phyloP scores from a whole-genome alignment of 2,113 vertebrate genomes.

The Myrmophylax atrothorax region DNA sequence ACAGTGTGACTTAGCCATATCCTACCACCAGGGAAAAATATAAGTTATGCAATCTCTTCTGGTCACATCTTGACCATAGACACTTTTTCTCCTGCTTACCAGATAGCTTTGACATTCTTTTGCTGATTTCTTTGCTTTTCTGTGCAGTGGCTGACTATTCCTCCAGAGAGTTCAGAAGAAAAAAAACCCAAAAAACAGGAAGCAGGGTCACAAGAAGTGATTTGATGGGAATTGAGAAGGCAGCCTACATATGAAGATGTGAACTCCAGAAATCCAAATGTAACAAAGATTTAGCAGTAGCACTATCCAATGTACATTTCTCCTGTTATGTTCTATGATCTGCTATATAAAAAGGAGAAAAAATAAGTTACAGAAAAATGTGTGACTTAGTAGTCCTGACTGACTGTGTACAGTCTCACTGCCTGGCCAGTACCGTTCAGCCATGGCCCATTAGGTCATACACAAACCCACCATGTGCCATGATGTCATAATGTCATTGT shows the following conservation, averaged over 20 bases:
- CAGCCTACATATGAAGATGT: background rate
- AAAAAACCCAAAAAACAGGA: background rate
- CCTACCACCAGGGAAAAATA: fast-evolving
- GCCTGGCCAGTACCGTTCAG: background rate
- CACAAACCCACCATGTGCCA: background rate
- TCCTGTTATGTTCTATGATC: background rate
- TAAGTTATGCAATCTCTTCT: background rate
- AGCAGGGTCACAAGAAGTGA: background rate
- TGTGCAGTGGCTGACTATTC: background rate
- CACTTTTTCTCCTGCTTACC: background rate
- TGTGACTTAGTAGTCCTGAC: background rate
- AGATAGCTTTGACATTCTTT: background rate
- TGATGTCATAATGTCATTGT: background rate
- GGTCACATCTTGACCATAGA: background rate
- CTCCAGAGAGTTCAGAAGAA: background rate
- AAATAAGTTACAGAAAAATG: background rate
- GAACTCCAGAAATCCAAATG: background rate
- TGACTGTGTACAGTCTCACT: background rate
- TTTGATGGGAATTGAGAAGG: background rate
- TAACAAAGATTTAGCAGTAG: background rate
- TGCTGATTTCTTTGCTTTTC: background rate
- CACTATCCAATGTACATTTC: background rate
- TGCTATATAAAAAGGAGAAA: constrained; percentile 1
- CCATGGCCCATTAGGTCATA: background rate
- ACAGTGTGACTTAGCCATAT: background rate